Evolutionary conservation across 2,113 vertebrate genomes (phyloP).

Genomic region (Diglossa brunneiventris): DNA sequence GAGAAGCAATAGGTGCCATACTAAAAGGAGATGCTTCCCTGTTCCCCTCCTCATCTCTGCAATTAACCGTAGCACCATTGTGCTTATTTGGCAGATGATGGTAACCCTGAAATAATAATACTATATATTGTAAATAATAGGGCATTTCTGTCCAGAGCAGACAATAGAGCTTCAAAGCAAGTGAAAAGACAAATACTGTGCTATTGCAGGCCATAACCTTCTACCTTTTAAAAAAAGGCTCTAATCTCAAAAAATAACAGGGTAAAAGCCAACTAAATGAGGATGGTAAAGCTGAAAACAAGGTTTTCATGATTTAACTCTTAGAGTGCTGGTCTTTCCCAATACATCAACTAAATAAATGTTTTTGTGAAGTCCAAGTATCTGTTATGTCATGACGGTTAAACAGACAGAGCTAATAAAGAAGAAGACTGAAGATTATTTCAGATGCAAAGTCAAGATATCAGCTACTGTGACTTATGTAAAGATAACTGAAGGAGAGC

Average conservation of each 20-base stretch:
- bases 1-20: not conserved
- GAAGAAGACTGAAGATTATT: not conserved
- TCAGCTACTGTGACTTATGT: not conserved
- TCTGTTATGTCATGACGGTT: not conserved
- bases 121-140: slow-evolving; percentile 12
- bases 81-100: slow-evolving; percentile 29
- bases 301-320: slow-evolving; percentile 43
- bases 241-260: slow-evolving; percentile 62
- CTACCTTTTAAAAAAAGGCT: slow-evolving; percentile 53
- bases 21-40: not conserved
- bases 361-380: not conserved
- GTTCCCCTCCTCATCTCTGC: not conserved
- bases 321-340: not conserved
- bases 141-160: not conserved
- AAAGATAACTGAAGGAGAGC: not conserved
- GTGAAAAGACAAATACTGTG: slow-evolving; percentile 19
- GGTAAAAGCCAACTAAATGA: slow-evolving; percentile 36
- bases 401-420: not conserved
- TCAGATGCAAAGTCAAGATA: not conserved
- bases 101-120: slow-evolving; percentile 37
- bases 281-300: slow-evolving; percentile 28
- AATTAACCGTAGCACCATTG: slow-evolving; percentile 39
- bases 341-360: not conserved
- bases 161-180: not conserved
- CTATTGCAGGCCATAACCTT: slow-evolving; percentile 44